Evolutionary conservation across 2,888 invertebrate species (phyloP), one percentile per base, ranked within the genome.

Genomic region (Epistrophella euchroma): DNA sequence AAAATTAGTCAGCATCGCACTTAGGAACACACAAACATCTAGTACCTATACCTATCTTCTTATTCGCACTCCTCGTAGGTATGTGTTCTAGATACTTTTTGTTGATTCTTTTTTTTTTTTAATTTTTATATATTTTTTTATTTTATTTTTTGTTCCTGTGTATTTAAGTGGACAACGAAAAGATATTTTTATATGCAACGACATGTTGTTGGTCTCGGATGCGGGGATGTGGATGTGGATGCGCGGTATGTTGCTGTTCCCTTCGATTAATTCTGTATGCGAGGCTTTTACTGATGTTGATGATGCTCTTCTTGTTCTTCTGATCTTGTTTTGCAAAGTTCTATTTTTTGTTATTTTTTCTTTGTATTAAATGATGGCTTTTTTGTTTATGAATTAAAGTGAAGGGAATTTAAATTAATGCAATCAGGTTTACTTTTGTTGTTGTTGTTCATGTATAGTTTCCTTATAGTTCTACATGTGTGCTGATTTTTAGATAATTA

Each of bases 351-450:
- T n/a, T n/a, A n/a, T 55, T 25, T 62, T 32, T 35, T 19, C 28
- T 62, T 50, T 35, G 17, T 28, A 28, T 22, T 32, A 66, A 71
- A 52, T 79, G 58, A 74, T 74, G 70, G 37, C 37, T 80, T 74
- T 74, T 79, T 72, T 82, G 82, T 77, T 80, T 84, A 80, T 80
- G 71, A 84, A 84, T 75, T 76, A 80, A 68, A 84, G 84, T 77
- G 76, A 81, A 85, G 81, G 81, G 85, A 85, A 81, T 85, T 85
- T 85, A 70, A 85, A 85, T 85, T 85, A 85, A 85, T 77, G 85
- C 81, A 77, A 73, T 80, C 72, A 70, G 78, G 83, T 52, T 71
- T 50, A 17, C 1, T 64, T 45, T 66, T 11, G 32, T 47, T 64
- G 52, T 28, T 62, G 52, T 55, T 47, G 28, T 32, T 45, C 5